phyloP scores from a whole-genome alignment of 2,888 invertebrate species.

The Pterostichus niger region DNA sequence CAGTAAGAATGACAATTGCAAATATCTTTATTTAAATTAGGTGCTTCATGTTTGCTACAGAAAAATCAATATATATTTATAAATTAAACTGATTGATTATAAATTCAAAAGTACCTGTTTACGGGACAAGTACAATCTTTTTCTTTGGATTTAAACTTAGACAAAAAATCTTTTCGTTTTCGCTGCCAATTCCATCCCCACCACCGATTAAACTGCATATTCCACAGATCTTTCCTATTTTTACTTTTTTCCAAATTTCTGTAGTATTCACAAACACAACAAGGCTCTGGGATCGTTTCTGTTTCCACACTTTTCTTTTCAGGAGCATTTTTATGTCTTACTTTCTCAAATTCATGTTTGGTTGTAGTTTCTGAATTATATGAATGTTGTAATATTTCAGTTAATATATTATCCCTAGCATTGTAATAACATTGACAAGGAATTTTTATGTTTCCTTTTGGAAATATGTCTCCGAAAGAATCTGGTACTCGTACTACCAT shows the following conservation, averaged over 20 bases:
- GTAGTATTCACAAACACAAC: conserved; percentile 37
- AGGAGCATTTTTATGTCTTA: not conserved
- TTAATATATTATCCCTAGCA: conserved; percentile 31
- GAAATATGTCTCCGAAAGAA: conserved; percentile 21
- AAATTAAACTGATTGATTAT: conserved; percentile 7
- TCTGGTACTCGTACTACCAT: conserved; percentile 55
- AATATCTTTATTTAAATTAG: conserved; percentile 5
- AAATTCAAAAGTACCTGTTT: not conserved
- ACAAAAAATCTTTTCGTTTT: conserved; percentile 68
- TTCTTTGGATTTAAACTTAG: conserved; percentile 44
- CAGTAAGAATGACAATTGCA: not conserved
- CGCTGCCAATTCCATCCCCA: conserved; percentile 70
- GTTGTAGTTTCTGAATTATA: not conserved
- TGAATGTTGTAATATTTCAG: conserved; percentile 36
- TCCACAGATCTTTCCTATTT: conserved; percentile 68
- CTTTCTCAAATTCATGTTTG: not conserved
- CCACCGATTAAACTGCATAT: conserved; percentile 69
- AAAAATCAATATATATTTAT: conserved; percentile 9
- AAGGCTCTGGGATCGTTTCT: not conserved
- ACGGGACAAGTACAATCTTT: not conserved
- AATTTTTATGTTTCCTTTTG: conserved; percentile 50
- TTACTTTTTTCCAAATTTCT: conserved; percentile 10
- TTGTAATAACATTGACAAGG: conserved; percentile 60
- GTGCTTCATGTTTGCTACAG: not conserved
- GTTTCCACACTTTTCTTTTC: conserved; percentile 28